These are phyloP conservation scores for Anhinga anhinga DNA, from an alignment of 2,113 vertebrate species.

Conservation along the genomic window DNA sequence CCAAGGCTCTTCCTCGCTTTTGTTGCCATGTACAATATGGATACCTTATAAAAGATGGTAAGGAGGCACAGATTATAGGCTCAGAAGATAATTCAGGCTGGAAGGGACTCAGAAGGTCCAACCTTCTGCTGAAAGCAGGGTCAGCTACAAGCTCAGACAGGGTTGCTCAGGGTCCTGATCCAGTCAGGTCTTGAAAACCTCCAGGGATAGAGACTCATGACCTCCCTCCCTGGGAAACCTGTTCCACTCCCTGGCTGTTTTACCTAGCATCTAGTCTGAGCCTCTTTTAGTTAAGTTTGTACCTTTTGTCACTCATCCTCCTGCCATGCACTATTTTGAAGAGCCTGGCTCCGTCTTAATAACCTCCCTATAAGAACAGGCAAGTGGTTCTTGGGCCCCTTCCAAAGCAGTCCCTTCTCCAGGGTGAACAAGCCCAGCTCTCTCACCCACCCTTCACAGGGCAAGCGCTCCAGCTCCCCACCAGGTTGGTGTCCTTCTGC, in stretches of 20 bases:
- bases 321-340: neutral
- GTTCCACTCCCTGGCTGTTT: neutral
- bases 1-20: neutral
- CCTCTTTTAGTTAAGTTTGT: neutral
- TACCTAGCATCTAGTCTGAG: neutral
- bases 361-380: neutral
- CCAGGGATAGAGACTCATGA: neutral
- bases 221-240: neutral
- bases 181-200: neutral
- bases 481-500: neutral
- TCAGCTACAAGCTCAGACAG: neutral
- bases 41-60: neutral
- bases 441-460: neutral
- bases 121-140: neutral
- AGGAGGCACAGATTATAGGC: neutral
- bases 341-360: neutral
- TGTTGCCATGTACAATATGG: neutral
- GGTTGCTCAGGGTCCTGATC: neutral
- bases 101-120: neutral
- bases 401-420: neutral
- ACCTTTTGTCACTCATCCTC: neutral
- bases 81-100: neutral
- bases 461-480: neutral
- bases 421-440: neutral
- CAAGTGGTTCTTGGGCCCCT: neutral